Percentiles rank a stretch among this genome's conserved stretches.
Conservation (phyloP, 2,113 vertebrate genomes). For the Melierax canorus region DNA sequence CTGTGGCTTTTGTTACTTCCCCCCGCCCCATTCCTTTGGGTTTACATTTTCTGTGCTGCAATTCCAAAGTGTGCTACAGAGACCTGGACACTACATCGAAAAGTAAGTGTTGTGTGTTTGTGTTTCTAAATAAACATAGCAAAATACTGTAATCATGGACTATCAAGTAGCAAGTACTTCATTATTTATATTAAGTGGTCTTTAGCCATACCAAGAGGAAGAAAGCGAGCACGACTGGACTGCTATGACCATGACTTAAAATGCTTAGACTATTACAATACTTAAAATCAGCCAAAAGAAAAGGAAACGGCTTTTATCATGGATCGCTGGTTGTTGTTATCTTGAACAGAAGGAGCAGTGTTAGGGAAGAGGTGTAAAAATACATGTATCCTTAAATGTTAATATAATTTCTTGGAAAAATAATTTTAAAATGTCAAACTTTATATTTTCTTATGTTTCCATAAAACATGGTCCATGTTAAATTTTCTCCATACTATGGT, state of each 20-base stretch:
- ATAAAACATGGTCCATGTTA: not conserved
- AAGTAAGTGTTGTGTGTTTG: slow-evolving; percentile 48
- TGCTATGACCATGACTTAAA: not conserved
- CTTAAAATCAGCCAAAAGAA: slow-evolving; percentile 11
- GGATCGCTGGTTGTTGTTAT: not conserved
- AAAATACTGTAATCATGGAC: not conserved
- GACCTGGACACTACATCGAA: not conserved
- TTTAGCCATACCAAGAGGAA: not conserved
- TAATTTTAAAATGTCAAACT: not conserved
- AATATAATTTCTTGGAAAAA: not conserved
- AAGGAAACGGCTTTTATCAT: not conserved
- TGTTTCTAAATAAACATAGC: not conserved
- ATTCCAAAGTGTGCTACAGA: slow-evolving; percentile 35
- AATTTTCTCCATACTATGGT: not conserved
- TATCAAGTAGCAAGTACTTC: not conserved
- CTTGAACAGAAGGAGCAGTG: not conserved
- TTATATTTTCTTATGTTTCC: not conserved
- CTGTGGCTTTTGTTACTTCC: not conserved
- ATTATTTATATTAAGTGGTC: not conserved
- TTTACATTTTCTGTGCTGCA: slow-evolving; percentile 17
- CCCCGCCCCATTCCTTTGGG: not conserved
- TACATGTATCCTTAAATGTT: not conserved
- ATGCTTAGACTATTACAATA: not conserved
- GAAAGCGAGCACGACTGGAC: not conserved
- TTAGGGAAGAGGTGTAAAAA: not conserved